phyloP scores from a whole-genome alignment of 2,797 vertebrate genomes.

The Onychomys arenicola region DNA sequence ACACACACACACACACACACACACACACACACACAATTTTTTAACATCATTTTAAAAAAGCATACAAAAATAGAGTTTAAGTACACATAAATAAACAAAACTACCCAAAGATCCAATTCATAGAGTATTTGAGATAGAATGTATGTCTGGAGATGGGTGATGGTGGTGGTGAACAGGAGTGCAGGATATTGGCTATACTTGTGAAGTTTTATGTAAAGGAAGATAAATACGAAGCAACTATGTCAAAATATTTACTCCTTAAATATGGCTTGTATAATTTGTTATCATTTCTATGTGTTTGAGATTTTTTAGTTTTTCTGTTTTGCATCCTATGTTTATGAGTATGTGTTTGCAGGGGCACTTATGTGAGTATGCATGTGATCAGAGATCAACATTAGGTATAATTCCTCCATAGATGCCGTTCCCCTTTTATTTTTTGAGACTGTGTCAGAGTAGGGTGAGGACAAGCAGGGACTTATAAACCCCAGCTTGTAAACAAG shows the following conservation, averaged over 20 bases:
- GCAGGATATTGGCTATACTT: not conserved
- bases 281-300: not conserved
- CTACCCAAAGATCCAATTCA: not conserved
- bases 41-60: not conserved
- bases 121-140: not conserved
- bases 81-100: not conserved
- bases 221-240: slow-evolving; percentile 1
- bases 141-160: not conserved
- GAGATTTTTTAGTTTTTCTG: not conserved
- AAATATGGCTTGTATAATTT: not conserved
- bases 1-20: not conserved
- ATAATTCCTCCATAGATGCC: not conserved
- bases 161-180: too few relatives aligned
- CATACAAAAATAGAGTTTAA: not conserved
- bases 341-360: not conserved
- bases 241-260: slow-evolving; percentile 20
- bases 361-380: not conserved
- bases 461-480: not conserved
- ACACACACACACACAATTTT: not conserved
- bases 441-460: too few relatives aligned
- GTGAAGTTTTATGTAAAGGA: slow-evolving; percentile 20
- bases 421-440: not conserved
- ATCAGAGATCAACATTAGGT: not conserved
- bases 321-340: not conserved
- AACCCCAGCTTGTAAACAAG: slow-evolving; percentile 22